Percentiles rank a stretch among this genome's conserved stretches.
These are phyloP conservation scores for Mamestra configurata DNA, from an alignment of 1,140 invertebrate species.

Conservation along the genomic window DNA sequence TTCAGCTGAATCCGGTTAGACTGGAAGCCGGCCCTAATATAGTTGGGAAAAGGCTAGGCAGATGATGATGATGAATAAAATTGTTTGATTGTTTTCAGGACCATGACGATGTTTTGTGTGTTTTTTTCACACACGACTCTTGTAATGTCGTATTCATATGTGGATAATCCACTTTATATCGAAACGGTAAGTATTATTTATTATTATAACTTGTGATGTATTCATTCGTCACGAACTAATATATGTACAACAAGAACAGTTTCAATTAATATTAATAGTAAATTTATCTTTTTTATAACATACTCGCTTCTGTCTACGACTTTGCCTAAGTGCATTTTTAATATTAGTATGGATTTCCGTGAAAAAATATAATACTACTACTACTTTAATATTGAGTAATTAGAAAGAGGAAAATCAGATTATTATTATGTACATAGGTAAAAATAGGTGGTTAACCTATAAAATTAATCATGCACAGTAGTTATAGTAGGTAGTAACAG, in stretches of 20 bases:
- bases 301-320: too few species aligned
- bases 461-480: background rate
- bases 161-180: slow-evolving; percentile 73
- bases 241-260: too few species aligned
- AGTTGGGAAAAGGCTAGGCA: too few species aligned
- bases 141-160: slow-evolving; percentile 64
- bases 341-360: too few species aligned
- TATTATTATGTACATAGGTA: slow-evolving; percentile 7
- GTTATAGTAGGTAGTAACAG: background rate
- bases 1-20: too few species aligned
- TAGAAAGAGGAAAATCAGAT: background rate
- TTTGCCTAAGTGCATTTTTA: too few species aligned
- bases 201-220: background rate
- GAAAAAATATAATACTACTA: too few species aligned
- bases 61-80: too few species aligned
- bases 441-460: background rate
- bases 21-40: too few species aligned
- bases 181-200: slow-evolving; percentile 71
- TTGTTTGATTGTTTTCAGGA: slow-evolving; percentile 65
- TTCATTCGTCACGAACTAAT: background rate
- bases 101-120: slow-evolving; percentile 79
- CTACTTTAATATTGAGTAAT: too few species aligned
- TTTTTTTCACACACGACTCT: slow-evolving; percentile 78
- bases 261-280: too few species aligned
- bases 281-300: too few species aligned